Conservation (phyloP, 2,113 vertebrate species). For the Planiliza haematocheilus region DNA sequence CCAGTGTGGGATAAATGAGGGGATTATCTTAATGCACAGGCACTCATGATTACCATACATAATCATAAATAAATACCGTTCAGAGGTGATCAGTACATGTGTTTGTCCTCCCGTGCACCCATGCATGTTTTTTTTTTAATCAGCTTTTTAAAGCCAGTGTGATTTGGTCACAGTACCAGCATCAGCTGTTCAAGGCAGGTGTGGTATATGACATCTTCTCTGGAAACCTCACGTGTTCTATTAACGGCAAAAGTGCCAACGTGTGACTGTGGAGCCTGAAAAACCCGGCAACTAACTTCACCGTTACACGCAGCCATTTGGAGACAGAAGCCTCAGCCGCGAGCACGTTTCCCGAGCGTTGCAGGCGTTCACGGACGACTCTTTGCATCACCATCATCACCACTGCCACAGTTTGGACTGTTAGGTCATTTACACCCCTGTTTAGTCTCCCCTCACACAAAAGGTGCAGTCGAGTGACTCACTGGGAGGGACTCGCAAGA, state of each 20-base stretch:
- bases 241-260: neutral
- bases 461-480: constrained; percentile 51
- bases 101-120: constrained; percentile 4
- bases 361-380: constrained; percentile 3
- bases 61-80: too few species aligned
- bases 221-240: constrained; percentile 7
- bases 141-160: neutral
- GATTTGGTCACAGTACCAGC: neutral
- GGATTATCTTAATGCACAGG: too few species aligned
- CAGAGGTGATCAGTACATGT: constrained; percentile 14
- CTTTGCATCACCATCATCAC: neutral
- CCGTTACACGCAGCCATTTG: too few species aligned
- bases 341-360: neutral
- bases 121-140: constrained; percentile 10
- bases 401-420: constrained; percentile 13
- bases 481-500: constrained; percentile 18
- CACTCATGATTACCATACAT: too few species aligned
- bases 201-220: neutral
- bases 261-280: neutral
- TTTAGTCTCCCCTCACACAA: constrained; percentile 22
- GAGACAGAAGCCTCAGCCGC: too few species aligned
- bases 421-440: constrained; percentile 17
- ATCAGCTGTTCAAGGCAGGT: neutral
- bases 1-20: neutral
- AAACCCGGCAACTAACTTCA: neutral